Evolutionary conservation across 2,888 invertebrate species (phyloP).

Genomic region (Deilephila porcellus): DNA sequence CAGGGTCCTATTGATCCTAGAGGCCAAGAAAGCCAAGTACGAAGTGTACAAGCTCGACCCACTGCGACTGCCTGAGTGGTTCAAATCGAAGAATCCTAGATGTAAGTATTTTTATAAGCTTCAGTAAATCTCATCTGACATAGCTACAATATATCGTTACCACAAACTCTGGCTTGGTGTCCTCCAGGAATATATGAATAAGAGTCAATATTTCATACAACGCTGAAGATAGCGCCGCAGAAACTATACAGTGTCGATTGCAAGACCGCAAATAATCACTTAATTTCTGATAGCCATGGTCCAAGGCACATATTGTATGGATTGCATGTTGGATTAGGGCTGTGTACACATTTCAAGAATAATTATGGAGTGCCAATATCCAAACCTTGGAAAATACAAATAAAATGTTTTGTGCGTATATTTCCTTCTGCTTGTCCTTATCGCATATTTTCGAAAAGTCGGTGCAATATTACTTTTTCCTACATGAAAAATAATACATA

Average conservation of each 20-base stretch:
- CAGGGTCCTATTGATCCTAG: conserved; percentile 84
- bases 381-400: too few species aligned
- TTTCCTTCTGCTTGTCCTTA: too few species aligned
- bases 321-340: too few species aligned
- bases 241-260: background rate
- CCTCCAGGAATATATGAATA: too few species aligned
- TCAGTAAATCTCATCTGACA: background rate
- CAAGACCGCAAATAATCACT: too few species aligned
- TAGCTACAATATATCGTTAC: too few species aligned
- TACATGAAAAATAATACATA: background rate
- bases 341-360: too few species aligned
- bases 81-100: conserved; percentile 80
- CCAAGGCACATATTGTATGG: background rate
- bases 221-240: too few species aligned
- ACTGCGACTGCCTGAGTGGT: conserved; percentile 86
- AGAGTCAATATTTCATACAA: too few species aligned
- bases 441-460: background rate
- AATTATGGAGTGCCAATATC: too few species aligned
- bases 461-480: background rate
- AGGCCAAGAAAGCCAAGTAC: conserved; percentile 85
- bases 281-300: background rate
- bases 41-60: conserved; percentile 85
- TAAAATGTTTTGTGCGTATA: too few species aligned
- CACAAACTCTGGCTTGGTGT: too few species aligned
- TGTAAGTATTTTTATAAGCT: conserved; percentile 64